phyloP scores from a whole-genome alignment of 2,113 vertebrate species.

The Hypocryptadius cinnamomeus region DNA sequence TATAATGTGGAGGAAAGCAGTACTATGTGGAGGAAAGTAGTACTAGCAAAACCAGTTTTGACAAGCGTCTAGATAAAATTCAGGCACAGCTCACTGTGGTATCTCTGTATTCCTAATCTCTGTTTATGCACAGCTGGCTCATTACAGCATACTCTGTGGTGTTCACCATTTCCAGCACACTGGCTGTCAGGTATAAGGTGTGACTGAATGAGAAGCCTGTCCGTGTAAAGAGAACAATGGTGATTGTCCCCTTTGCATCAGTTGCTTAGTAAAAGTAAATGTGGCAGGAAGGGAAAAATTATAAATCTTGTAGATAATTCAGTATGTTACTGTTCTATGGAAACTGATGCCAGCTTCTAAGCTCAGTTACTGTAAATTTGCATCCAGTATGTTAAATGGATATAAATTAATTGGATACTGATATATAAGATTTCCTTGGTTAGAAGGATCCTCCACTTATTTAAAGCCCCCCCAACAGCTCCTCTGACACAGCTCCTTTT shows the following conservation, averaged over 20 bases:
- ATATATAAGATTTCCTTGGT: neutral
- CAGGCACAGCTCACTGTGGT: neutral
- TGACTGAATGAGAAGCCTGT: neutral
- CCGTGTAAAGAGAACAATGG: accelerated
- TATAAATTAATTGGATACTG: neutral
- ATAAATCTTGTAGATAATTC: neutral
- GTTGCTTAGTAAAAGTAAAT: neutral
- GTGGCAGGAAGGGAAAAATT: neutral
- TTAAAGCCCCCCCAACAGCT: neutral
- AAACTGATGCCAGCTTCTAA: neutral
- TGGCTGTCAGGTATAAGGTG: neutral
- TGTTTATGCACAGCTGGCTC: neutral
- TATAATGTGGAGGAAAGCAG: neutral
- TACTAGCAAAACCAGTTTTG: neutral
- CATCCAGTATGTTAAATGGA: neutral
- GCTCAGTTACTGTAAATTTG: neutral
- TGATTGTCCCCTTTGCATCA: neutral
- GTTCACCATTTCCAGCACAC: neutral
- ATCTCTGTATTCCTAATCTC: neutral
- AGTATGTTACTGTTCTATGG: neutral
- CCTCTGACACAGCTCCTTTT: neutral
- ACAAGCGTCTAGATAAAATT: neutral
- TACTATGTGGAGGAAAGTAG: neutral
- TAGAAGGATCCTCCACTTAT: neutral
- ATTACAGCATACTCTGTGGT: neutral